A percentile compares a stretch with the other conserved stretches of the same genome.
These are phyloP conservation scores for Nylanderia fulva DNA, from an alignment of 1,140 invertebrate genomes.

Conservation along the genomic window DNA sequence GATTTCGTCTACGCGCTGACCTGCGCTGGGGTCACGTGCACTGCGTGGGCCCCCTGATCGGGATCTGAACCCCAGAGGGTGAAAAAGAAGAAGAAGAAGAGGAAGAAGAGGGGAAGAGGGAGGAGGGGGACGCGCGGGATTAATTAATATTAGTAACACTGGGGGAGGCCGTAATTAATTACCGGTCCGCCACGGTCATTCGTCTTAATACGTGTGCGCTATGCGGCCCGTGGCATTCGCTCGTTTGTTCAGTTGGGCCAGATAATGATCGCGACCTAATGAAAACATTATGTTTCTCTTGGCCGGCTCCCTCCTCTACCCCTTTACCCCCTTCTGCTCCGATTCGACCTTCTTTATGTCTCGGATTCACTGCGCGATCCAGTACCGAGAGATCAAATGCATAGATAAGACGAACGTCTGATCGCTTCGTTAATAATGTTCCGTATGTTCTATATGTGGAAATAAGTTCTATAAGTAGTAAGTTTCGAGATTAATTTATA, in stretches of 20 bases:
- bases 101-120: no score
- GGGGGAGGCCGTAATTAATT: constrained; percentile 79
- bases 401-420: constrained; percentile 5
- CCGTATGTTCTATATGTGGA: no score
- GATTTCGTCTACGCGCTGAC: constrained; percentile 59
- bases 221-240: constrained; percentile 70
- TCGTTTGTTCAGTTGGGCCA: constrained; percentile 73
- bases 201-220: constrained; percentile 76
- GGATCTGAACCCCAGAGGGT: constrained; percentile 7
- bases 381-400: constrained; percentile 19
- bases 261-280: constrained; percentile 79
- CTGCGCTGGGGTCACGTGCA: constrained; percentile 44
- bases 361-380: background rate
- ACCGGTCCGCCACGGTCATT: constrained; percentile 68
- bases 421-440: constrained; percentile 13
- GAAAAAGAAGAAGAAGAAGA: no score
- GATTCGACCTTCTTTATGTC: background rate
- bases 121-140: constrained; percentile 63
- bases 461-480: no score
- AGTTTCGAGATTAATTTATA: no score
- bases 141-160: constrained; percentile 81
- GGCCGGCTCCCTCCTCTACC: constrained; percentile 1
- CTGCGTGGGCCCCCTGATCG: constrained; percentile 24
- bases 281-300: constrained; percentile 77
- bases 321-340: background rate